phyloP scores from a whole-genome alignment of 2,113 vertebrate genomes.

The Dipodomys spectabilis region DNA sequence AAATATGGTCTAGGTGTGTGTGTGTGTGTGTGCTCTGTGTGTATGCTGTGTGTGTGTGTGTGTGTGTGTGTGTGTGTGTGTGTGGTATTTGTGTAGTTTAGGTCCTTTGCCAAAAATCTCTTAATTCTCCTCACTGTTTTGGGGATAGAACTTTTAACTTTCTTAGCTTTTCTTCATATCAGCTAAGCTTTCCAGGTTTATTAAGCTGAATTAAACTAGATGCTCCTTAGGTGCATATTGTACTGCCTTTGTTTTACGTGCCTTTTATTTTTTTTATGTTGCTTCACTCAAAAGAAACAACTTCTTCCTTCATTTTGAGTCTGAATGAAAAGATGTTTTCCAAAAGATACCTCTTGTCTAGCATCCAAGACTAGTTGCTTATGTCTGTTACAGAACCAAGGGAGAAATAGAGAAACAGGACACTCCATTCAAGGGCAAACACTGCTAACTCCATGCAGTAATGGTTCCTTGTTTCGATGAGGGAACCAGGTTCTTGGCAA shows the following conservation, averaged over 20 bases:
- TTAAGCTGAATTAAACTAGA: background rate
- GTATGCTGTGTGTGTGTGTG: no score
- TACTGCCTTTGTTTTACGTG: background rate
- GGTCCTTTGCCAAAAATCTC: background rate
- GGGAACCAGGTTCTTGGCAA: background rate
- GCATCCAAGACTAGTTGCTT: background rate
- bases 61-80: no score
- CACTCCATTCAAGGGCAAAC: background rate
- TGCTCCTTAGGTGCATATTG: background rate
- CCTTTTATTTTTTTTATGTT: slow-evolving; percentile 30
- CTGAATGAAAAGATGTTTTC: background rate
- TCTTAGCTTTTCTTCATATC: background rate
- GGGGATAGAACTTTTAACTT: background rate
- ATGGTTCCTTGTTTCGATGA: background rate
- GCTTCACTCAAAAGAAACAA: background rate
- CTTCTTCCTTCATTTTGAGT: background rate
- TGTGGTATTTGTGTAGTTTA: background rate
- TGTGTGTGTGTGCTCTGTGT: no score
- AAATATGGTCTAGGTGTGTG: background rate
- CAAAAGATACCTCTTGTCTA: background rate
- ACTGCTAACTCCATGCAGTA: background rate
- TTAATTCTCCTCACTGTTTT: background rate
- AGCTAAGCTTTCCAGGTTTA: background rate
- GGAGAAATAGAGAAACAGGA: background rate
- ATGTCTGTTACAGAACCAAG: background rate